Base-by-base conservation (phyloP, 2,888 invertebrate genomes). In the Drosophila rellima region DNA sequence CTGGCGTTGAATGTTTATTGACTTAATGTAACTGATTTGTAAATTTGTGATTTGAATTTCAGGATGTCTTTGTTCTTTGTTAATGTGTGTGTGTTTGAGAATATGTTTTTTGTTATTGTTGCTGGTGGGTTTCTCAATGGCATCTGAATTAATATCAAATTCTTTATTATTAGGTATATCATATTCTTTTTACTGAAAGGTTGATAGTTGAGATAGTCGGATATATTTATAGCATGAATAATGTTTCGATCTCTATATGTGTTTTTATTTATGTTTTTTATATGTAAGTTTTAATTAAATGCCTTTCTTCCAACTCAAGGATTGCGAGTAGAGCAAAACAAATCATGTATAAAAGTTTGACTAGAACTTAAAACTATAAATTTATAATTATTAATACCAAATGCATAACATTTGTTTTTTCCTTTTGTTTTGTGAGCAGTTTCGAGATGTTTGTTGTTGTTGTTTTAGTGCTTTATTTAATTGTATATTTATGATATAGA, bases 331-430 rank as follows among this genome's bases (percentile, higher is more conserved):
- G 56, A 51, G 31, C 48, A 59, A 54, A 45, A 59, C 26, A 71
- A 75, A 61, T 62, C 48, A 42, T 59, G 59, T 47, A 61, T 50
- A 75, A 71, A 76, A 73, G 71, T 72, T 85, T 85, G 85, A 85
- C 85, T 85, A 85, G 85, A 85, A 83, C 71, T 83, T 86, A 79
- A 78, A 68, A 61, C 70, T 48, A 26, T 42, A 64, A 74, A 71
- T 70, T 62, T 64, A 73, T 70, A 74, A 62, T 64, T 83, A 78
- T 71, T 62, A 78, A 77, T 75, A 70, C 69, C 54, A 76, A 78
- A 68, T 77, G 75, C 71, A 51, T 57, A 57, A 56, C 54, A 59
- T 64, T 44, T 52, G 55, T 17, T n/a, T 55, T 42, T 45, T 7
- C 33, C 17, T n/a, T n/a, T n/a, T 61, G 42, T 62, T 60, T 66